Conservation (phyloP, 2,888 invertebrate species). For the Rhagonycha fulva region DNA sequence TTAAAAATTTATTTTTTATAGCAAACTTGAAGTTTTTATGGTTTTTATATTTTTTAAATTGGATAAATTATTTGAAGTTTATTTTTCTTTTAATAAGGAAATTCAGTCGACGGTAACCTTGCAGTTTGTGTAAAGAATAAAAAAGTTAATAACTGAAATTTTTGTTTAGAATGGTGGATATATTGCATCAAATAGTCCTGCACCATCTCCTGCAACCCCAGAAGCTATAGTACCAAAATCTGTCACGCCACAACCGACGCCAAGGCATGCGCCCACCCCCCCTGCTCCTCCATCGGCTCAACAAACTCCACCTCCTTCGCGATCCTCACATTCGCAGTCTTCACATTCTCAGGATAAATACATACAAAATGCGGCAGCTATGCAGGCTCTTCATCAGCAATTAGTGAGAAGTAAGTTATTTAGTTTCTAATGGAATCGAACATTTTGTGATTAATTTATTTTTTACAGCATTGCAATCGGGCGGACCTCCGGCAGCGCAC, state of each 20-base stretch:
- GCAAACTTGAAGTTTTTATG: not conserved
- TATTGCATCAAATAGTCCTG: constrained; percentile 55
- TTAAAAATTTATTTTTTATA: not conserved
- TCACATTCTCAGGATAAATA: constrained; percentile 54
- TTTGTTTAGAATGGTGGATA: constrained; percentile 39
- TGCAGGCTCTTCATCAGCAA: constrained; percentile 85
- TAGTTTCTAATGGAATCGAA: not conserved
- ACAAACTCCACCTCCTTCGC: constrained; percentile 50
- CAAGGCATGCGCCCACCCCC: constrained; percentile 59
- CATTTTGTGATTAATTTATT: constrained; percentile 8
- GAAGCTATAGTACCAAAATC: constrained; percentile 50
- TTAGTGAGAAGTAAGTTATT: constrained; percentile 70
- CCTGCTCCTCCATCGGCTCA: constrained; percentile 59
- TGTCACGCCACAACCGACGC: constrained; percentile 51
- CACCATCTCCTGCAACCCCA: constrained; percentile 62
- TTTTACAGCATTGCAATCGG: constrained; percentile 60
- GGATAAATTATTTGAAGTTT: not conserved
- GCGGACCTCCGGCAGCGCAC: constrained; percentile 76
- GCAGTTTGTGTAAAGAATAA: not conserved
- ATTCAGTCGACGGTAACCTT: not conserved
- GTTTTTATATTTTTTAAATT: not conserved
- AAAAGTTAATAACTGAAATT: not conserved
- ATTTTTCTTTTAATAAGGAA: not conserved
- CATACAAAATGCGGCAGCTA: constrained; percentile 67
- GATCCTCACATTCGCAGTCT: constrained; percentile 43